Evolutionary conservation across 2,888 invertebrate species (phyloP), one percentile per base, ranked within the genome.

Genomic region (Aphidoletes aphidimyza): DNA sequence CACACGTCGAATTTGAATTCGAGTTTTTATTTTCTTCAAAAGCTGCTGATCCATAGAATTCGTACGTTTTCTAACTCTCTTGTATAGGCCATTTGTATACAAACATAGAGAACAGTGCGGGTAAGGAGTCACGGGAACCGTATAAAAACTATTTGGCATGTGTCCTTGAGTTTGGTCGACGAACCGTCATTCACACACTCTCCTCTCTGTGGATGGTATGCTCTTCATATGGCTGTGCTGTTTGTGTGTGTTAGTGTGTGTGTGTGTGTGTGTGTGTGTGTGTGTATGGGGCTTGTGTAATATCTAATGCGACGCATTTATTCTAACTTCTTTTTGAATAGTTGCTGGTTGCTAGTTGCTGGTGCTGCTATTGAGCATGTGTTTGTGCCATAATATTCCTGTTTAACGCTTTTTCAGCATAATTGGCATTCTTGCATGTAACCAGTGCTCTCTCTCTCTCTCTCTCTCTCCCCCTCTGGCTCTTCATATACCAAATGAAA

Each of bases 101-200:
- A n/a, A n/a, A n/a, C n/a, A n/a, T n/a, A n/a, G n/a, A n/a, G n/a
- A 11, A 47, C 47, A 47, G 6, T 47, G 19, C 17, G 17, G 19
- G 26, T 22, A 54, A 30, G 69, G 34, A 69, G 69, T 30, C 1
- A 34, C 69, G 69, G 69, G 34, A 69, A 69, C 9, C 34, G 3
- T n/a, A n/a, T n/a, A n/a, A 54, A 14, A 69, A 69, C 26, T 69
- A 69, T 69, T 34, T 69, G 30, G 69, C 34, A 14, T 54, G 22
- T 69, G 69, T 69, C 69, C 69, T 69, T 69, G 69, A 69, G 69
- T 69, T 69, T 69, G 26, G 69, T 69, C 69, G 69, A 69, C 69
- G 69, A 69, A 69, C 69, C 54, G n/a, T 54, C 9, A 5, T 11
- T 19, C 47, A 11, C 47, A 47, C 17, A 47, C 19, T 47, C 14